These are phyloP conservation scores for Molorchus minor DNA, from an alignment of 2,888 invertebrate genomes.

Conservation along the genomic window DNA sequence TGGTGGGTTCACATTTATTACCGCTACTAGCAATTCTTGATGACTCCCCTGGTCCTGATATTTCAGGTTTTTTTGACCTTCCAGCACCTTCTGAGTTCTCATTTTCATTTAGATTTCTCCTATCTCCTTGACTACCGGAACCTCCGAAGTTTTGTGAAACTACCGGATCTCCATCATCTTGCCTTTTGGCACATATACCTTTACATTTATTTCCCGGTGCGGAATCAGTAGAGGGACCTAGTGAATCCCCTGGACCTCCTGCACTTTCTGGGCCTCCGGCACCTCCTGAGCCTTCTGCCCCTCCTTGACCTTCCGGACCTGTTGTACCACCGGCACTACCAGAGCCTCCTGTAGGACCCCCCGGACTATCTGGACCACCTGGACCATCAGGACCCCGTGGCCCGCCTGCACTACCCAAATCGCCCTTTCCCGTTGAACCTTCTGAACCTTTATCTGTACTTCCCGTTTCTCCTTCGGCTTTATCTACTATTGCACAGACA, in stretches of 20 bases:
- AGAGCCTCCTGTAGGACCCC: not conserved
- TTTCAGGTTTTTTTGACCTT: not conserved
- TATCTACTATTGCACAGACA: not conserved
- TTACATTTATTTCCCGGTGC: too few species aligned
- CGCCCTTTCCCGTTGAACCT: constrained; percentile 7
- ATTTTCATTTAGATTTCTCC: too few species aligned
- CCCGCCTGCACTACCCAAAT: not conserved
- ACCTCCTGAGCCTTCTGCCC: not conserved
- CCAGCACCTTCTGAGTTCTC: too few species aligned
- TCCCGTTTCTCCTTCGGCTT: not conserved
- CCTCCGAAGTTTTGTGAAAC: not conserved
- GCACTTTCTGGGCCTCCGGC: not conserved
- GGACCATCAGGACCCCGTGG: not conserved
- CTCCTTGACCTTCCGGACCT: constrained; percentile 3
- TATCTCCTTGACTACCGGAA: not conserved
- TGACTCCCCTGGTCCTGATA: not conserved
- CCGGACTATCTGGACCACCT: not conserved
- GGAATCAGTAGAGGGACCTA: too few species aligned
- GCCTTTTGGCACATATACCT: too few species aligned
- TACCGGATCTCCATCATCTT: not conserved
- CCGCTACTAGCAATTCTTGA: too few species aligned
- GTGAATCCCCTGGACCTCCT: not conserved
- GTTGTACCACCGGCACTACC: not conserved
- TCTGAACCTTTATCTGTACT: constrained; percentile 1
- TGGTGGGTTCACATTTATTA: too few species aligned